A percentile compares a stretch with the other conserved stretches of the same genome.
Conservation (phyloP, 1,140 invertebrate species). For the Thaumetopoea pityocampa region DNA sequence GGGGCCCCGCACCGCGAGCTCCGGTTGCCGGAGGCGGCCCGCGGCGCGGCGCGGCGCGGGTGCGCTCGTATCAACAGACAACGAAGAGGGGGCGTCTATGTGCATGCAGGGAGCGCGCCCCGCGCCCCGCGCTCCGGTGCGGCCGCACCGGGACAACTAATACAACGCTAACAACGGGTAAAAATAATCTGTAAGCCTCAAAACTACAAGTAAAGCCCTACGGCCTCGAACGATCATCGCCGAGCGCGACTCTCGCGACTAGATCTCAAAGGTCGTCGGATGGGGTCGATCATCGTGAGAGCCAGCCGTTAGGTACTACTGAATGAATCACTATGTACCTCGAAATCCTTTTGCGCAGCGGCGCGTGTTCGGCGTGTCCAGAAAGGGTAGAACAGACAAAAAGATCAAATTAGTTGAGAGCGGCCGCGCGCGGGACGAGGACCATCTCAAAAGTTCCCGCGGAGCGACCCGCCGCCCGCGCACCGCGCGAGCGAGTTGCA, state of each 20-base stretch:
- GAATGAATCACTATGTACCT: slow-evolving; percentile 80
- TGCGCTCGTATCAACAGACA: slow-evolving; percentile 70
- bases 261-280: slow-evolving; percentile 58
- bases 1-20: too few relatives aligned
- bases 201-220: slow-evolving; percentile 79
- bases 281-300: slow-evolving; percentile 72
- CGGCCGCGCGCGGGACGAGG: slow-evolving; percentile 82
- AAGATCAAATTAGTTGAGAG: slow-evolving; percentile 69
- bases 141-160: slow-evolving; percentile 74
- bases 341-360: slow-evolving; percentile 82
- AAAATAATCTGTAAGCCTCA: slow-evolving; percentile 77
- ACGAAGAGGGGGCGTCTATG: slow-evolving; percentile 69
- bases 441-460: slow-evolving; percentile 98
- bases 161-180: slow-evolving; percentile 76
- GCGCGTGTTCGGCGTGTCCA: slow-evolving; percentile 68
- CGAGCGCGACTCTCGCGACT: slow-evolving; percentile 53
- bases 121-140: slow-evolving; percentile 58
- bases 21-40: slow-evolving; percentile 69
- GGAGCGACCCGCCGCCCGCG: slow-evolving; percentile 35
- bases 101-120: slow-evolving; percentile 68
- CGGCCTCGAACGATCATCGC: slow-evolving; percentile 73
- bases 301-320: slow-evolving; percentile 74
- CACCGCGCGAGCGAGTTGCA: slow-evolving; percentile 30
- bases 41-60: too few relatives aligned
- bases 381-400: slow-evolving; percentile 71